Evolutionary conservation across 2,113 vertebrate genomes (phyloP).

Genomic region (Zapus hudsonius): DNA sequence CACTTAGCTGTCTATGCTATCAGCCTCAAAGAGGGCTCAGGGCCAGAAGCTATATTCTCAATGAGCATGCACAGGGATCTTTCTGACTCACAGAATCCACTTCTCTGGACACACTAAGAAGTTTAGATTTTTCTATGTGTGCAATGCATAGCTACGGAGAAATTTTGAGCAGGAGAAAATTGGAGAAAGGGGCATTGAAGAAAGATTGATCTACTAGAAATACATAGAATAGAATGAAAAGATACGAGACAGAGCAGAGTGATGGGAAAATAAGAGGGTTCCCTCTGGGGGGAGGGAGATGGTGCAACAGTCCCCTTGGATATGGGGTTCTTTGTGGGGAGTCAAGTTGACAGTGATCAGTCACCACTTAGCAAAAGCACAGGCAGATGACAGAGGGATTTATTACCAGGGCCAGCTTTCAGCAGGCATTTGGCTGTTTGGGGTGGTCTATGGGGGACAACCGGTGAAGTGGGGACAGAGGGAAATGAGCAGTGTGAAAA

Average conservation of each 20-base stretch:
- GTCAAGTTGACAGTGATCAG: neutral
- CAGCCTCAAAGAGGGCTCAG: neutral
- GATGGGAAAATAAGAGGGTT: neutral
- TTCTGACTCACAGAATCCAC: neutral
- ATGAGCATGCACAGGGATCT: neutral
- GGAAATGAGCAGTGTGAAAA: neutral
- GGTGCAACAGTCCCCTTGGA: neutral
- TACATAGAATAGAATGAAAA: neutral
- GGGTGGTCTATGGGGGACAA: neutral
- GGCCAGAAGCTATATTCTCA: neutral
- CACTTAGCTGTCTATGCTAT: neutral
- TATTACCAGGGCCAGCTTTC: neutral
- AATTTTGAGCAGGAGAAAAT: constrained; percentile 17
- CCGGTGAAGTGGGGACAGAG: neutral
- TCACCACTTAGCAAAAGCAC: neutral
- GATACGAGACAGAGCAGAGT: neutral
- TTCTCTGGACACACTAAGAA: neutral
- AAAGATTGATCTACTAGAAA: neutral
- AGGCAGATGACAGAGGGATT: neutral
- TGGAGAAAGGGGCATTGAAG: neutral
- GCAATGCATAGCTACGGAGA: neutral
- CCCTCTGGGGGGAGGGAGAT: neutral
- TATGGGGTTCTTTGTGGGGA: neutral
- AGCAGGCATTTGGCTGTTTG: neutral
- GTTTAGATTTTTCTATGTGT: neutral